Base-by-base conservation (phyloP, 53 echinoderm and acorn worm species). In the Paracentrotus lividus region DNA sequence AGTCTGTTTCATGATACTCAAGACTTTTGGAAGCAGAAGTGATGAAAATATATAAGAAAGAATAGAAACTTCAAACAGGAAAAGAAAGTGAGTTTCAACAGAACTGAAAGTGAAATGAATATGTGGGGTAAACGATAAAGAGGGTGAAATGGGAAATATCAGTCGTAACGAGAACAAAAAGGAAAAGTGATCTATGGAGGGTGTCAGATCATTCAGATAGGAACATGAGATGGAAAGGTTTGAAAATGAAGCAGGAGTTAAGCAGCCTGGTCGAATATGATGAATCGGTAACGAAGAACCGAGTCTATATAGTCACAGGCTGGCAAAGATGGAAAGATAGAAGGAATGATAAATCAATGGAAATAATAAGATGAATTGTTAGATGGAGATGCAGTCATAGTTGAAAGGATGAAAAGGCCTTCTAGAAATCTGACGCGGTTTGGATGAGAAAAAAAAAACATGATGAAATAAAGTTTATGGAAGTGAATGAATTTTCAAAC, bases 151-250 rank as follows among this genome's bases (percentile, higher is more conserved):
- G 81, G 47, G 24, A 26, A 29, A 69, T 8, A 69, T 12, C 12
- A 36, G 69, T 59, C 21, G 12, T 69, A 10, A 69, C 31, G 34
- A 13, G 75, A 42, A 75, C 10, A 29, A 38, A 78, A 24, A 6
- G 24, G 40, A 47, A 78, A 44, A 78, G 13, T 27, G 8, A 26
- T n/a, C 81, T n/a, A 20, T 26, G 47, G 81, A 45, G 81, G 81
- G 45, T n/a, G 47, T 42, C 47, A 78, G 43, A 47, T 24, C 81
- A 78, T 78, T 44, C 81, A 45, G 81, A 47, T 78, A 78, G 43
- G 81, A 78, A 24, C 81, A 78, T 10, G 44, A 45, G 81, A 78
- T 78, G 81, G 81, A 78, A 45, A 78, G 81, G 47, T 78, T 43
- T 45, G 81, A 47, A 47, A 78, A n/a, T 24, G 81, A 78, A 47